These are phyloP conservation scores for Catotricha subobsoleta DNA, from an alignment of 2,888 invertebrate genomes.

Conservation along the genomic window DNA sequence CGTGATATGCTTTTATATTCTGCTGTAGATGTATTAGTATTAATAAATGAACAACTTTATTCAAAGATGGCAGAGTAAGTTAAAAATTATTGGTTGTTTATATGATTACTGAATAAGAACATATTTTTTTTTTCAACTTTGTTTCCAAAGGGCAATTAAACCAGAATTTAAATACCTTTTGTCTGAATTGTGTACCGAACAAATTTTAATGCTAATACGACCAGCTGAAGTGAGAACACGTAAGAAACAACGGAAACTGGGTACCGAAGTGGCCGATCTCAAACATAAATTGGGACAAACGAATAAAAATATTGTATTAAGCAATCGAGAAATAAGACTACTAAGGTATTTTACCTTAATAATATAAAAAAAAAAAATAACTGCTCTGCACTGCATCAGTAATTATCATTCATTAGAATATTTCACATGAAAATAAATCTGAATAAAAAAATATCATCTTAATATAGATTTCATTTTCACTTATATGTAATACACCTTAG, in stretches of 20 bases:
- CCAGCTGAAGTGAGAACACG: constrained; percentile 71
- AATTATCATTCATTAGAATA: too few species aligned
- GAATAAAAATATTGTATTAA: constrained; percentile 72
- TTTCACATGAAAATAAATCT: too few species aligned
- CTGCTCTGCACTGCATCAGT: too few species aligned
- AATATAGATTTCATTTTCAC: too few species aligned
- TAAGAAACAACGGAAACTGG: constrained; percentile 78
- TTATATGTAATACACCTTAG: too few species aligned
- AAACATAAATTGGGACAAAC: constrained; percentile 63
- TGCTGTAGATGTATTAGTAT: constrained; percentile 70
- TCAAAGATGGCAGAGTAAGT: constrained; percentile 43
- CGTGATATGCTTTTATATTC: constrained; percentile 85
- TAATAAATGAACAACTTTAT: constrained; percentile 74
- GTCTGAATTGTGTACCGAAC: constrained; percentile 73
- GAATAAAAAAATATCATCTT: too few species aligned
- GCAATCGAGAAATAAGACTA: constrained; percentile 78
- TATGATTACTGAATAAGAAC: neutral
- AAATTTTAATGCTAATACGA: constrained; percentile 66
- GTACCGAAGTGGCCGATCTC: constrained; percentile 76
- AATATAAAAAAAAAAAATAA: neutral
- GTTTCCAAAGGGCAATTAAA: constrained; percentile 40
- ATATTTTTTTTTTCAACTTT: constrained; percentile 1
- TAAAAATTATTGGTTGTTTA: neutral
- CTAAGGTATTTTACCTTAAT: constrained; percentile 35
- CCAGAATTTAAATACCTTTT: constrained; percentile 54